A percentile compares a stretch with the other conserved stretches of the same genome.
Conservation (phyloP, 2,113 vertebrate species). For the Xenopus tropicalis region DNA sequence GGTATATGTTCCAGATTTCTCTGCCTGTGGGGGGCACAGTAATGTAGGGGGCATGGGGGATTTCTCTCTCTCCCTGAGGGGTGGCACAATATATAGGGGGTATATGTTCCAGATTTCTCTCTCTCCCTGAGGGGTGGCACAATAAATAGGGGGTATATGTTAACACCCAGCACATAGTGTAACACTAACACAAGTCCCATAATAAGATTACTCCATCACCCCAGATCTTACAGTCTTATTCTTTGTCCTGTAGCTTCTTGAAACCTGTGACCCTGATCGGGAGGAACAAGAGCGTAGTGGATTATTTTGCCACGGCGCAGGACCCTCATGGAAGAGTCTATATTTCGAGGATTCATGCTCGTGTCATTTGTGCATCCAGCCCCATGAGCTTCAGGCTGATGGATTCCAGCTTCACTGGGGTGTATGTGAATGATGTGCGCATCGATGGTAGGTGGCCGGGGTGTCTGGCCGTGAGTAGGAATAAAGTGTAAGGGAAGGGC, state of each 20-base stretch:
- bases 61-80: no score
- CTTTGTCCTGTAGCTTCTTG: conserved; percentile 4
- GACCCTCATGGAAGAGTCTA: not conserved
- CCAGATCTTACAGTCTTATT: not conserved
- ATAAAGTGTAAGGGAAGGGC: no score
- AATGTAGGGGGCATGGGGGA: no score
- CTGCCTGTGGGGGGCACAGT: no score
- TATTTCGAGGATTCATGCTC: conserved; percentile 37
- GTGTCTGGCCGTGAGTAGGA: not conserved
- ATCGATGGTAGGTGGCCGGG: conserved; percentile 20
- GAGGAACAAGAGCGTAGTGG: conserved; percentile 8
- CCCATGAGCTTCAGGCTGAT: conserved; percentile 2
- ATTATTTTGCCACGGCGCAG: conserved; percentile 2
- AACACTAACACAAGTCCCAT: no score
- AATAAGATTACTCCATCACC: no score
- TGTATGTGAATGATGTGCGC: conserved; percentile 37
- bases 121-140: no score
- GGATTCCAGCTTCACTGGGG: conserved; percentile 42
- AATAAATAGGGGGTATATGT: no score
- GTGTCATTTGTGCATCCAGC: not conserved
- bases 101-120: no score
- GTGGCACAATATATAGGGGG: no score
- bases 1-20: no score
- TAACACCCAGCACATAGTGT: no score
- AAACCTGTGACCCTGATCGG: conserved; percentile 38